phyloP scores from a whole-genome alignment of 2,888 invertebrate species.

The Erebia epiphron region DNA sequence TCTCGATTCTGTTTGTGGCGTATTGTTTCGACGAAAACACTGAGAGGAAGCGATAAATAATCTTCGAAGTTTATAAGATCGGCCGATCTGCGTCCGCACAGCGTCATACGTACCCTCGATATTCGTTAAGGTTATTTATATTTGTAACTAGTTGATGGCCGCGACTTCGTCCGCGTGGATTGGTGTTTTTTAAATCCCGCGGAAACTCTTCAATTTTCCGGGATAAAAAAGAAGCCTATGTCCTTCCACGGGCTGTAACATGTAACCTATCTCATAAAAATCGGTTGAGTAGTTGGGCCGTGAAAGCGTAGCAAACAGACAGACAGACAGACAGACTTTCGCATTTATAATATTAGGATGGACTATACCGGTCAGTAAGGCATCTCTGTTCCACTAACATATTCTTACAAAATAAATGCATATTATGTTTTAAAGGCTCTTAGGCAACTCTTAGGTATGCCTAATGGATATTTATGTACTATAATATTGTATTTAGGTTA shows the following conservation, averaged over 20 bases:
- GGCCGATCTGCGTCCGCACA: constrained; percentile 58
- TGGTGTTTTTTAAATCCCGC: no score
- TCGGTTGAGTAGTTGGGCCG: no score
- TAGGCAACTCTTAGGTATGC: background rate
- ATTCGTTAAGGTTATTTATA: constrained; percentile 44
- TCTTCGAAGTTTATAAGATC: constrained; percentile 79
- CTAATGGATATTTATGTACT: background rate
- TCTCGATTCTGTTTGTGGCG: constrained; percentile 39
- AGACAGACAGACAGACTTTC: no score
- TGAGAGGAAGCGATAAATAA: constrained; percentile 80
- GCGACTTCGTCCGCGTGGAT: no score
- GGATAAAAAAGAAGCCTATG: no score
- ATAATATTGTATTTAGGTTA: no score
- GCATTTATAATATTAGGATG: no score
- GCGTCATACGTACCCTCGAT: constrained; percentile 48
- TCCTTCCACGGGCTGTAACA: no score
- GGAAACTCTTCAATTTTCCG: no score
- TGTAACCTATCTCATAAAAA: no score
- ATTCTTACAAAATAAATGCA: background rate
- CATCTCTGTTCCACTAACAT: constrained; percentile 17
- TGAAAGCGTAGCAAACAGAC: no score
- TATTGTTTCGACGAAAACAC: constrained; percentile 77
- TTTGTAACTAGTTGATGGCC: constrained; percentile 11
- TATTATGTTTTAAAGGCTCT: background rate
- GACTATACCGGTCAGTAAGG: constrained; percentile 30